Evolutionary conservation across 1,140 invertebrate species (phyloP).

Genomic region (Leptinotarsa texana): DNA sequence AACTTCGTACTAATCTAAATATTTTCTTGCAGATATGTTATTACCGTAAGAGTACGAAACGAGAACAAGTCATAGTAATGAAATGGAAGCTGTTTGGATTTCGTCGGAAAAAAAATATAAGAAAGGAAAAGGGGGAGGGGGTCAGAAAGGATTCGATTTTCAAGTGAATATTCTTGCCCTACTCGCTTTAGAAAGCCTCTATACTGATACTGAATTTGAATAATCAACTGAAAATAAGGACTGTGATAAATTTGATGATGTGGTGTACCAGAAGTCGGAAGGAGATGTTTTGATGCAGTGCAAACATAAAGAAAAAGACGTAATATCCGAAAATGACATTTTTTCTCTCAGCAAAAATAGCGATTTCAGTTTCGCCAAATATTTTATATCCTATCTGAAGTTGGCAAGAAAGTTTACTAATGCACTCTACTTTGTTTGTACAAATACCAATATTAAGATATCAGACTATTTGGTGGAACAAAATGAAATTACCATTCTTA

Average conservation of each 20-base stretch:
- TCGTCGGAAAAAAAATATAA: background rate
- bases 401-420: background rate
- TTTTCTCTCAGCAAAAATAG: background rate
- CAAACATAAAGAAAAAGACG: conserved; percentile 27
- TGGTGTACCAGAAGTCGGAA: conserved; percentile 14
- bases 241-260: background rate
- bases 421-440: background rate
- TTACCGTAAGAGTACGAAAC: too few species aligned
- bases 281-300: conserved; percentile 10
- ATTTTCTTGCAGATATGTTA: too few species aligned
- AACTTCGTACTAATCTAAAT: too few species aligned
- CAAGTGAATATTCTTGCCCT: conserved; percentile 5
- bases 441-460: background rate
- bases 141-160: background rate
- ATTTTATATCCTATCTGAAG: conserved; percentile 3
- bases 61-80: too few species aligned
- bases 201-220: background rate
- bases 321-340: conserved; percentile 4
- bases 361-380: background rate
- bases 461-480: background rate
- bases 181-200: background rate
- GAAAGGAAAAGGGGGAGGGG: background rate
- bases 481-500: background rate
- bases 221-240: conserved; percentile 9
- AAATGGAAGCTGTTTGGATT: too few species aligned